Base-by-base conservation (phyloP, 2,888 invertebrate species). In the Harpalus rubripes region DNA sequence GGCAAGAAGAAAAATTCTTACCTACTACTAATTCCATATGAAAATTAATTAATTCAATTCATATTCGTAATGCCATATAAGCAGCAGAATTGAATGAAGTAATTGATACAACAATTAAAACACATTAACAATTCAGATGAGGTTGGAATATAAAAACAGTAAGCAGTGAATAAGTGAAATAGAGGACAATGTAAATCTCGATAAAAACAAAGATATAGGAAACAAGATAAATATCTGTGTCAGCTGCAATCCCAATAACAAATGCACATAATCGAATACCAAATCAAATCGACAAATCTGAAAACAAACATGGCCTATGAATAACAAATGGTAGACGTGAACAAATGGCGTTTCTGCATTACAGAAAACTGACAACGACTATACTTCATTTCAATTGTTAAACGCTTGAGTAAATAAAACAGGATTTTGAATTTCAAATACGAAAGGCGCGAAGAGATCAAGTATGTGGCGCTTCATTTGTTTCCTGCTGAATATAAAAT, bases 381-480 rank as follows among this genome's bases (percentile, higher is more conserved):
- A 59, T 12, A 72, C 8, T 5, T 72, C 72, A 74, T 74, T 74
- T 74, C 74, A 74, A 74, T 74, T 74, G 74, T 74, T 74, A 74
- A 74, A 74, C 52, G 22, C 8, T 18, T 22, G 52, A 7, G 44
- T 16, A 74, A 72, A 74, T 44, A 74, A 74, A 74, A 52, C 74
- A 18, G 16, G n/a, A 52, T 56, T 72, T 74, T 74, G 52, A 52
- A 74, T 44, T 74, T 74, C 56, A 74, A 74, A 74, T 74, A 22
- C 12, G 39, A 12, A 16, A 74, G 52, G 22, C 26, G 74, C 26
- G 52, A 74, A 74, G 52, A 74, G n/a, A 74, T 18, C 74, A 74
- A 15, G 18, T 74, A 52, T 8, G 18, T 74, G 52, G 74, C 10
- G 74, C 26, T 74, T 52, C 74, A 74, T 74, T 74, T 74, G 74